A percentile compares a stretch with the other conserved stretches of the same genome.
These are phyloP conservation scores for Embiotoca jacksoni DNA, from an alignment of 2,113 vertebrate species.

Conservation along the genomic window DNA sequence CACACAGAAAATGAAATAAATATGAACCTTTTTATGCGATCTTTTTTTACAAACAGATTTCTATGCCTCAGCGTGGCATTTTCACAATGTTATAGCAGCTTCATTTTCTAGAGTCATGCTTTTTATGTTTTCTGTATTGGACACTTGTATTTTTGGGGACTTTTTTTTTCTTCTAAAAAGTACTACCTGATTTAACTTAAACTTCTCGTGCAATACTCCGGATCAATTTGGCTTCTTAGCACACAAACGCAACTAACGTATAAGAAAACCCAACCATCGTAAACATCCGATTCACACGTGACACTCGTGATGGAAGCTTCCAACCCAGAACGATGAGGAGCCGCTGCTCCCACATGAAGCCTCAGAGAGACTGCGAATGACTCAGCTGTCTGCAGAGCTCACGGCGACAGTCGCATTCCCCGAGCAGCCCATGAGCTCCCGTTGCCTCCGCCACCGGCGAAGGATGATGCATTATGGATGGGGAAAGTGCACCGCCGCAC, in stretches of 20 bases:
- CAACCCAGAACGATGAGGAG: constrained; percentile 4
- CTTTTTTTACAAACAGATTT: too few species aligned
- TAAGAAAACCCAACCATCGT: background rate
- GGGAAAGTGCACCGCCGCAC: constrained; percentile 16
- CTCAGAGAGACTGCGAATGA: constrained; percentile 17
- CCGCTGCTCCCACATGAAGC: background rate
- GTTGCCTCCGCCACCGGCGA: constrained; percentile 43
- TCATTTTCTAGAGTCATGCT: too few species aligned
- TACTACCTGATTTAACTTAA: background rate
- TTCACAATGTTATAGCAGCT: too few species aligned
- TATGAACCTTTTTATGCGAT: too few species aligned
- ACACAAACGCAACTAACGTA: too few species aligned
- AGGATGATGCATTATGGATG: constrained; percentile 60
- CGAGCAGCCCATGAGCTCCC: constrained; percentile 37
- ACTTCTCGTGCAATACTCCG: background rate
- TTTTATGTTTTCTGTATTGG: too few species aligned
- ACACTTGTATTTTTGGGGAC: background rate
- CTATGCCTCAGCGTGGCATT: too few species aligned
- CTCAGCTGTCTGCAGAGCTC: constrained; percentile 17
- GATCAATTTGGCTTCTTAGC: background rate
- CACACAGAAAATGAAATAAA: too few species aligned
- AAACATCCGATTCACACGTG: constrained; percentile 13
- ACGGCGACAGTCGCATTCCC: constrained; percentile 7
- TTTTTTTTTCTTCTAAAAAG: background rate
- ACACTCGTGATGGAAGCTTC: background rate